These are phyloP conservation scores for Lasiurus borealis DNA, from an alignment of 2,113 vertebrate species.

Conservation along the genomic window DNA sequence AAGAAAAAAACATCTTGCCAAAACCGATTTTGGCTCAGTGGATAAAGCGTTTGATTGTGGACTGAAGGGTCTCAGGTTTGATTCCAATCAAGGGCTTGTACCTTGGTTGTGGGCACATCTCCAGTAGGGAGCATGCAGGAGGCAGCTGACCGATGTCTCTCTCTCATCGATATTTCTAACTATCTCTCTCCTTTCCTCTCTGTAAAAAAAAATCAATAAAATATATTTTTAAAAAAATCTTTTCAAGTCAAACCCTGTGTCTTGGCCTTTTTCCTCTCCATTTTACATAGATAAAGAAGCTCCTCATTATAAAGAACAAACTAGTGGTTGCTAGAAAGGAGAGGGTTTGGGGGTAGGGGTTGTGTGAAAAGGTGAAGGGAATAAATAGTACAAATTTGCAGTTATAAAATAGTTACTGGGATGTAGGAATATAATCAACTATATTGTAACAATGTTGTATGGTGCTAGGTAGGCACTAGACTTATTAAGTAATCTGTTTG, in stretches of 20 bases:
- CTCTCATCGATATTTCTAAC: no score
- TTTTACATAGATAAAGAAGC: constrained; percentile 4
- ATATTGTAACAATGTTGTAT: neutral
- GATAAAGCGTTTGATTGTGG: no score
- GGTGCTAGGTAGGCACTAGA: neutral
- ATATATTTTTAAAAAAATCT: neutral
- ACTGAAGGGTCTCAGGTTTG: no score
- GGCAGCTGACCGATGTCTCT: no score
- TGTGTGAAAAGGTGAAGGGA: neutral
- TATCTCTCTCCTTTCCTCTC: no score
- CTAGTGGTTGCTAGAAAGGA: neutral
- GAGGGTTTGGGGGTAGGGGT: neutral
- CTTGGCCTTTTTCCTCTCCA: constrained; percentile 10
- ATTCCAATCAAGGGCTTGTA: no score
- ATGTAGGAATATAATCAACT: neutral
- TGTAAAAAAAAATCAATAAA: no score
- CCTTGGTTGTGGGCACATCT: no score
- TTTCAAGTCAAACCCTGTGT: neutral
- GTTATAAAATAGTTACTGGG: neutral
- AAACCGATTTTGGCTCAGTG: no score
- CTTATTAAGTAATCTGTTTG: neutral
- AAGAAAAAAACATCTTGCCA: no score
- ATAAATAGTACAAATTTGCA: neutral
- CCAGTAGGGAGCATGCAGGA: no score
- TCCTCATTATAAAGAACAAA: neutral